phyloP scores from a whole-genome alignment of 2,113 vertebrate genomes.

The Morphnarchus princeps region DNA sequence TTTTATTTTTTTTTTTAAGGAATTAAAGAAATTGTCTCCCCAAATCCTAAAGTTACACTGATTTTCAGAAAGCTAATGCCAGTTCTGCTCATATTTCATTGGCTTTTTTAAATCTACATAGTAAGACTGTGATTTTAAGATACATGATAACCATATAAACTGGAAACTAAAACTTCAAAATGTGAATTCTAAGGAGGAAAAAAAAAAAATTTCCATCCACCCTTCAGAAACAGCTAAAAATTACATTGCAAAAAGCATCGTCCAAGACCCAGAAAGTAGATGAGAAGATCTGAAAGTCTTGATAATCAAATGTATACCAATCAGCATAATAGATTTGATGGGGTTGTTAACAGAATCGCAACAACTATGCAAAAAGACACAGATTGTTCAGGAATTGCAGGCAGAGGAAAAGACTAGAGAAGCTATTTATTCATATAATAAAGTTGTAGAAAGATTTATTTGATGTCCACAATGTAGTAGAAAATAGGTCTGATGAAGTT shows the following conservation, averaged over 20 bases:
- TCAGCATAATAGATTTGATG: not conserved
- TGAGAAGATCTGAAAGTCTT: not conserved
- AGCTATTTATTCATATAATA: not conserved
- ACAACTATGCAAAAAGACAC: not conserved
- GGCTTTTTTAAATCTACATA: not conserved
- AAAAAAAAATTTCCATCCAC: accelerated
- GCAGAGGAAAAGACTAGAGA: not conserved
- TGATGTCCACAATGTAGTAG: not conserved
- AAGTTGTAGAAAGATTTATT: not conserved
- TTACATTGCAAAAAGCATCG: not conserved
- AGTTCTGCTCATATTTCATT: not conserved
- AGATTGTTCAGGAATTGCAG: not conserved
- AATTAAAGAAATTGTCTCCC: not conserved
- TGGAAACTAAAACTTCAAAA: not conserved
- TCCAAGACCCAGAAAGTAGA: not conserved
- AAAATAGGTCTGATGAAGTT: not conserved
- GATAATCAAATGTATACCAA: not conserved
- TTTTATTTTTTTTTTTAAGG: not conserved
- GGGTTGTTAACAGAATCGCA: not conserved
- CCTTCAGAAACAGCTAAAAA: not conserved
- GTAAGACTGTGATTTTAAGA: not conserved
- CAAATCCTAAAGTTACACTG: not conserved
- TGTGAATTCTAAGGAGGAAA: not conserved
- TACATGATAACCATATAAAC: not conserved
- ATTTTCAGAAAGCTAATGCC: not conserved